A percentile compares a stretch with the other conserved stretches of the same genome.
Evolutionary conservation across 1,140 invertebrate species (phyloP).

Genomic region (Sinonovacula constricta): DNA sequence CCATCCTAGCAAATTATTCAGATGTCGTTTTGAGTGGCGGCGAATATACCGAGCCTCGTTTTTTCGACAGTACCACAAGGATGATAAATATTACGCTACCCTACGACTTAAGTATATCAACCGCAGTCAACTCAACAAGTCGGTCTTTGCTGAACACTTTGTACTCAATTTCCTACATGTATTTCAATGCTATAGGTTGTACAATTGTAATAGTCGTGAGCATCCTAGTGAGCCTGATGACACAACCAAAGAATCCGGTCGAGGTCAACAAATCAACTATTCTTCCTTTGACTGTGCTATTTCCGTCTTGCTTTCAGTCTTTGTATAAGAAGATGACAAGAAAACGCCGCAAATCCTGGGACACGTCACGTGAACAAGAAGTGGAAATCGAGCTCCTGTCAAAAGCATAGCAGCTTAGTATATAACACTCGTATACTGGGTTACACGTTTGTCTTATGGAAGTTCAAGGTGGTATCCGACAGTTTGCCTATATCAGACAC

Average conservation of each 20-base stretch:
- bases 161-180: conserved; percentile 32
- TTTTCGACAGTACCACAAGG: neutral
- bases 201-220: neutral
- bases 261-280: neutral
- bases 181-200: conserved; percentile 20
- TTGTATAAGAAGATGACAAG: no score
- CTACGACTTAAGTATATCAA: no score
- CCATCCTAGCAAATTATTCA: neutral
- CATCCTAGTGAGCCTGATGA: neutral
- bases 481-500: no score
- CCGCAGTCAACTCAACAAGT: no score
- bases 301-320: conserved; percentile 19
- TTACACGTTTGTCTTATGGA: no score
- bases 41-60: no score
- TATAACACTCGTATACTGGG: no score
- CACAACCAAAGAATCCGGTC: conserved; percentile 8
- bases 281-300: conserved; percentile 10
- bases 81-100: neutral
- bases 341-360: no score
- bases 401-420: no score
- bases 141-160: conserved; percentile 11
- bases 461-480: no score
- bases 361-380: no score
- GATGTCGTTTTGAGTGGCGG: neutral
- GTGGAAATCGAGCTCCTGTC: no score